Evolutionary conservation across 2,113 vertebrate species (phyloP).

Genomic region (Tupaia tana): DNA sequence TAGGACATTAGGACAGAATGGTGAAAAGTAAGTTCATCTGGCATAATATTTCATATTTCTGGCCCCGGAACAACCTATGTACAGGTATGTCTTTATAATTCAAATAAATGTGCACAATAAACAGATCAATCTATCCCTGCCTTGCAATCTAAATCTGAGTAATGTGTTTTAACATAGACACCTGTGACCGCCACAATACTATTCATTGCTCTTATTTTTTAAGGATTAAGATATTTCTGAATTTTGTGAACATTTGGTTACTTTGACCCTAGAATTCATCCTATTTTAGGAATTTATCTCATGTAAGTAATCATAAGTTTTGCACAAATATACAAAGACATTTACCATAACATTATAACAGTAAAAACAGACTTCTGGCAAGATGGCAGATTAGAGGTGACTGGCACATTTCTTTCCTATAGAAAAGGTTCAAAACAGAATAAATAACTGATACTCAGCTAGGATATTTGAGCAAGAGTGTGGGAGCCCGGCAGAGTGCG

Average conservation of each 20-base stretch:
- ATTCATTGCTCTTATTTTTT: background rate
- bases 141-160: background rate
- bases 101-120: background rate
- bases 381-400: no score
- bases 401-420: no score
- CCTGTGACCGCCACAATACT: background rate
- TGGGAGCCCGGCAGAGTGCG: no score
- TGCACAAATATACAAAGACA: background rate
- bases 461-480: no score
- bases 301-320: background rate
- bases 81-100: background rate
- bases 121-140: background rate
- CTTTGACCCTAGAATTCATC: background rate
- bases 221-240: background rate
- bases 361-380: background rate
- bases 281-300: conserved; percentile 1
- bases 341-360: background rate
- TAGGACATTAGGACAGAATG: background rate
- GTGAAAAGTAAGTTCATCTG: background rate
- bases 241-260: background rate
- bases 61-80: background rate
- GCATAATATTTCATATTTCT: background rate
- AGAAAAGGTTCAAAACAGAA: no score
- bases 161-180: background rate
- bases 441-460: no score